These are phyloP conservation scores for Drosophila funebris DNA, from an alignment of 1,140 invertebrate genomes.

Conservation along the genomic window DNA sequence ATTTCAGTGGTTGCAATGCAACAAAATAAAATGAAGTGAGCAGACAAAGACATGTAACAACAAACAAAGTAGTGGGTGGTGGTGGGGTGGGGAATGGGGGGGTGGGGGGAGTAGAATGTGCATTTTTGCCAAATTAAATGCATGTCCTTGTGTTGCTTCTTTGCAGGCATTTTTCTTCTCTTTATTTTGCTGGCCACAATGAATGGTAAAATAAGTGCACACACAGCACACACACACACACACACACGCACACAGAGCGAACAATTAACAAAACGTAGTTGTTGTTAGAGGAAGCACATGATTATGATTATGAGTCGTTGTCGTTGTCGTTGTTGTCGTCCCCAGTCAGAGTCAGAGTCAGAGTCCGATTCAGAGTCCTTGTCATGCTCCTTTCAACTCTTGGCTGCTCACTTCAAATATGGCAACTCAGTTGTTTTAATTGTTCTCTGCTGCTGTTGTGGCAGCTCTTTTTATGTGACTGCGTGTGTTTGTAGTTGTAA, in stretches of 20 bases:
- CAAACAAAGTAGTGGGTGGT: too few species aligned
- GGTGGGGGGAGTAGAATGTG: conserved; percentile 16
- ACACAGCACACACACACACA: conserved; percentile 20
- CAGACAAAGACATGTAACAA: conserved; percentile 14
- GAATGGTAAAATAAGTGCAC: conserved; percentile 68
- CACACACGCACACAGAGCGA: conserved; percentile 32
- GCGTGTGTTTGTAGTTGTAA: conserved; percentile 56
- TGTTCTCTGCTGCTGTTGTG: conserved; percentile 53
- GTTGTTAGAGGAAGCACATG: conserved; percentile 60
- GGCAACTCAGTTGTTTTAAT: conserved; percentile 76
- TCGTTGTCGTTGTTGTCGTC: conserved; percentile 3
- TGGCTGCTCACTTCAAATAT: conserved; percentile 70
- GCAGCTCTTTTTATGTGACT: conserved; percentile 33
- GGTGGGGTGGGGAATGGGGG: too few species aligned
- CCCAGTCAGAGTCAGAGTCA: conserved; percentile 22
- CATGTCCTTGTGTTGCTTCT: conserved; percentile 49
- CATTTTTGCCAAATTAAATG: conserved; percentile 67
- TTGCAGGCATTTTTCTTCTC: conserved; percentile 22
- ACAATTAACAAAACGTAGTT: conserved; percentile 67
- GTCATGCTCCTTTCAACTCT: conserved; percentile 30
- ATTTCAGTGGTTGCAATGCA: conserved; percentile 30
- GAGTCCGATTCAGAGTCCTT: conserved; percentile 52
- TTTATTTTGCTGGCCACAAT: conserved; percentile 58
- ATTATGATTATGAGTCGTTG: conserved; percentile 69
- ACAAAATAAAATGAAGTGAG: conserved; percentile 4